These are phyloP conservation scores for Drosophila basisetae DNA, from an alignment of 2,888 invertebrate species.

Conservation along the genomic window DNA sequence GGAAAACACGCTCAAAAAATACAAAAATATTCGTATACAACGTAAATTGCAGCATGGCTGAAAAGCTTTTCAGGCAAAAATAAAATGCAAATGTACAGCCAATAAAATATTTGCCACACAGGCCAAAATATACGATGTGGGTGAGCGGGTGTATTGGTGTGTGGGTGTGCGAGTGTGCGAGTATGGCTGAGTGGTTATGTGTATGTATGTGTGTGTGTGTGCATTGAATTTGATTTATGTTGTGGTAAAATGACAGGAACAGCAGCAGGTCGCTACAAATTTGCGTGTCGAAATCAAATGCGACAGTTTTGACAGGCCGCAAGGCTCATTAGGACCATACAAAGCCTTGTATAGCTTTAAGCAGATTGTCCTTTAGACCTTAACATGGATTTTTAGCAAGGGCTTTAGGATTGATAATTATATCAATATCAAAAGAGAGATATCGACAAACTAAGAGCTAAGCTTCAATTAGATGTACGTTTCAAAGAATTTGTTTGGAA, in stretches of 20 bases:
- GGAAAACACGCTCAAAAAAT: conserved; percentile 22
- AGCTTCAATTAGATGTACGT: too few species aligned
- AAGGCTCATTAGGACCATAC: conserved; percentile 67
- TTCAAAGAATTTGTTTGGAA: too few species aligned
- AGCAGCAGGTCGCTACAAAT: conserved; percentile 51
- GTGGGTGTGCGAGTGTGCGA: not conserved
- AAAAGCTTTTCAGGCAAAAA: conserved; percentile 35
- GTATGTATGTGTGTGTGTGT: conserved; percentile 3
- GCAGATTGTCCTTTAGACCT: not conserved
- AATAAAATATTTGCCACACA: conserved; percentile 58
- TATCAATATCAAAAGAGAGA: not conserved
- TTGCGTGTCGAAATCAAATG: conserved; percentile 73
- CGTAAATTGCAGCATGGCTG: conserved; percentile 30
- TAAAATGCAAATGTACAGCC: conserved; percentile 65
- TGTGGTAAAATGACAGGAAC: conserved; percentile 63
- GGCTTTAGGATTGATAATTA: not conserved
- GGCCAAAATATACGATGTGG: conserved; percentile 7
- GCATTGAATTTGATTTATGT: conserved; percentile 67
- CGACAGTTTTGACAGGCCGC: conserved; percentile 68
- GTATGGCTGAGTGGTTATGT: conserved; percentile 8
- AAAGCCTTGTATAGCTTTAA: not conserved
- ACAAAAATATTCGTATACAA: not conserved
- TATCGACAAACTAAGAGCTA: not conserved
- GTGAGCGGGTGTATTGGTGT: conserved; percentile 9
- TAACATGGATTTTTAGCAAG: not conserved